These are phyloP conservation scores for Tipula vernalis DNA, from an alignment of 2,888 invertebrate species.

Conservation along the genomic window DNA sequence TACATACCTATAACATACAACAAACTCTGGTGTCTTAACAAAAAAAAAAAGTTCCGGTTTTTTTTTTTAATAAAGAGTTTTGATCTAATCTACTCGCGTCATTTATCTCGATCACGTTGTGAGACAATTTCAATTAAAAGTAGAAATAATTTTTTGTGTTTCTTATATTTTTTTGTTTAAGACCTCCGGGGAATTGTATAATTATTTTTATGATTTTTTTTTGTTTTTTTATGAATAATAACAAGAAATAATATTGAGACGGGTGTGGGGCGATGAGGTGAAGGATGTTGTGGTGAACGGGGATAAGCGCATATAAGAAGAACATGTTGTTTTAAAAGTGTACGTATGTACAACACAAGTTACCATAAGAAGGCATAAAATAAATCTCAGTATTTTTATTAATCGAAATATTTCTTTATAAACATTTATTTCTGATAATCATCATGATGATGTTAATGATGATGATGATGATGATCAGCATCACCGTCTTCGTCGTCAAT, in stretches of 20 bases:
- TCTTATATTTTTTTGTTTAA: neutral
- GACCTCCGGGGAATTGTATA: neutral
- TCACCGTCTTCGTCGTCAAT: neutral
- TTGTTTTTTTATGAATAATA: neutral
- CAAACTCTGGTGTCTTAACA: neutral
- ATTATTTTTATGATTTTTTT: neutral
- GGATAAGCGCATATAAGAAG: neutral
- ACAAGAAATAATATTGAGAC: neutral
- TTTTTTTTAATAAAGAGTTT: neutral
- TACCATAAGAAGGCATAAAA: neutral
- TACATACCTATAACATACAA: neutral
- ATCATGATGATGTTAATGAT: neutral
- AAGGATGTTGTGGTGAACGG: neutral
- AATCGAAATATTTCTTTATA: neutral
- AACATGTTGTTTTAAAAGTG: neutral
- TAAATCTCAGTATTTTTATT: neutral
- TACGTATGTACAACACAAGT: neutral
- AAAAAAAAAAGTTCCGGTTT: neutral
- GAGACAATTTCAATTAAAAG: slow-evolving; percentile 4
- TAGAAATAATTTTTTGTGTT: neutral
- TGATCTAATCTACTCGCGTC: neutral
- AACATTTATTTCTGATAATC: neutral
- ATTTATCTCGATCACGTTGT: neutral
- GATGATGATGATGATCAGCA: neutral
- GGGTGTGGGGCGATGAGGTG: neutral